Evolutionary conservation across 2,113 vertebrate genomes (phyloP), one percentile per base, ranked within the genome.

Genomic region (Tupaia chinensis): DNA sequence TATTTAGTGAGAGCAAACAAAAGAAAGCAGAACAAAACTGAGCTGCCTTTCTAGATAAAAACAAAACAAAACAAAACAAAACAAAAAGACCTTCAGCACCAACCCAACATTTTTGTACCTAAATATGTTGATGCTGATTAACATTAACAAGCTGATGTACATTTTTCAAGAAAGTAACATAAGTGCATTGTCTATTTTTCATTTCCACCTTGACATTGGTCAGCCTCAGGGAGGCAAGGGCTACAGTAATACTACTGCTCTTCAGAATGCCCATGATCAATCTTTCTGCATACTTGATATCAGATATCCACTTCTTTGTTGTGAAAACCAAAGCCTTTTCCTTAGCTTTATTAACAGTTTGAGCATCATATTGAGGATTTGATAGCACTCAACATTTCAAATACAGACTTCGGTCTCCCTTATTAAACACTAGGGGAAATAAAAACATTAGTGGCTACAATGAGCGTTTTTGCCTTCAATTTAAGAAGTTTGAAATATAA

Each of bases 311-410:
- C 66, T 98, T 96, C 69, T 98, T 98, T 7, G 97, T 98, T 98
- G 98, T 98, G 9, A 98, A 79, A 81, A 98, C 98, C 94, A 99
- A 97, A 87, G 98, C 98, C 22, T 94, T 97, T 95, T 99, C 99
- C 97, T 98, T 98, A 22, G 97, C 83, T 92, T 98, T 95, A 79
- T 99, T 99, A 90, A 98, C 60, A 99, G 96, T 73, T 95, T 96
- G 85, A 99, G 78, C 19, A 98, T 92, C 97, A 98, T 98, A 94
- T 98, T 93, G 85, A 98, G 98, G 72, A 95, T 92, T 79, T 98
- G 93, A 34, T 91, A 91, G 72, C 97, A 93, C 8, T 61, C 61
- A 93, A 93, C 99, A 99, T 90, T 97, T 98, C 22, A 99, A 97
- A 80, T 96, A 98, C 29, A 99, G 95, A 73, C 97, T 89, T 9